Conservation (phyloP, 2,797 vertebrate species). For the Semaprochilodus insignis region DNA sequence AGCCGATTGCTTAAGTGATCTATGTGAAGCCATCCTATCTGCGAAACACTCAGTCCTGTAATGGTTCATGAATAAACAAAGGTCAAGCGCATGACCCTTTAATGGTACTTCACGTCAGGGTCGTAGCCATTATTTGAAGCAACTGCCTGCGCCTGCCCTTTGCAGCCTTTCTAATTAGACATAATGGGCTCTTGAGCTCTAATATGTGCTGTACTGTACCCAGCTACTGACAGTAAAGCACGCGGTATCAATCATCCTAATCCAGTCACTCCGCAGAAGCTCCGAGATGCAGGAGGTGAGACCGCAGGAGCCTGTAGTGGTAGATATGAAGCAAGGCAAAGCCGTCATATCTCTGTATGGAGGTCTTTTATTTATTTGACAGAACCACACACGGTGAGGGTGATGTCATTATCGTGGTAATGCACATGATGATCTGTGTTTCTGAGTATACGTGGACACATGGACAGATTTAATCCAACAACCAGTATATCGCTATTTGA, state of each 20-base stretch:
- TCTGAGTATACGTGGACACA: too few relatives aligned
- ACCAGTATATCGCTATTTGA: too few relatives aligned
- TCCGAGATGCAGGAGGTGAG: slow-evolving; percentile 13
- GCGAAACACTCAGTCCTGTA: slow-evolving; percentile 36
- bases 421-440: too few relatives aligned
- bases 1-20: slow-evolving; percentile 16
- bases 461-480: too few relatives aligned
- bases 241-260: slow-evolving; percentile 64
- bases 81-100: slow-evolving; percentile 53
- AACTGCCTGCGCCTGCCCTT: slow-evolving; percentile 59
- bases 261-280: slow-evolving; percentile 44
- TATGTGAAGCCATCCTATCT: neutral
- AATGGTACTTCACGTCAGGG: slow-evolving; percentile 65
- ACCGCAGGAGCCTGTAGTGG: slow-evolving; percentile 8
- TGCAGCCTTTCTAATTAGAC: slow-evolving; percentile 69
- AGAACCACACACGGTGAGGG: neutral
- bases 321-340: neutral
- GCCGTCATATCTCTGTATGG: neutral
- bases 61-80: slow-evolving; percentile 61
- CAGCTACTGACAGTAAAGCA: slow-evolving; percentile 61
- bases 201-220: slow-evolving; percentile 53
- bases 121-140: slow-evolving; percentile 71
- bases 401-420: too few relatives aligned
- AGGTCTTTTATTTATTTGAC: neutral
- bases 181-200: slow-evolving; percentile 69